phyloP scores from a whole-genome alignment of 2,888 invertebrate species.

The Scaptomyza flava region DNA sequence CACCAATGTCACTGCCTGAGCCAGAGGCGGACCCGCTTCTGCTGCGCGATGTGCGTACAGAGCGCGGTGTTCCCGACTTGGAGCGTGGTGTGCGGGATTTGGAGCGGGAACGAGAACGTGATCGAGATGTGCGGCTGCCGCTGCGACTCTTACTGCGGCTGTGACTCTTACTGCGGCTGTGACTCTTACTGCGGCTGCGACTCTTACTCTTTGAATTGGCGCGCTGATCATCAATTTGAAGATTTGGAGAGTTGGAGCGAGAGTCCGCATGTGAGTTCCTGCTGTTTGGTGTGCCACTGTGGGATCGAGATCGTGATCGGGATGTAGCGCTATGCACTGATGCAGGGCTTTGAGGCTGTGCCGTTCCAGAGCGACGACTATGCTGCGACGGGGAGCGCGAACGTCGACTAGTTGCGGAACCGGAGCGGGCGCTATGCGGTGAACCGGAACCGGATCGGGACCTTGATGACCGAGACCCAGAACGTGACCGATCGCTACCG shows the following conservation, averaged over 20 bases:
- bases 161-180: slow-evolving; percentile 41
- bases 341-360: slow-evolving; percentile 49
- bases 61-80: slow-evolving; percentile 56
- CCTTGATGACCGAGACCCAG: slow-evolving; percentile 52
- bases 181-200: slow-evolving; percentile 62
- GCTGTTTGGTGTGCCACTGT: slow-evolving; percentile 62
- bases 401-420: slow-evolving; percentile 14
- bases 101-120: slow-evolving; percentile 40
- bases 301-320: slow-evolving; percentile 68
- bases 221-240: slow-evolving; percentile 85
- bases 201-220: slow-evolving; percentile 80
- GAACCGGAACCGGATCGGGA: slow-evolving; percentile 69
- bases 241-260: slow-evolving; percentile 85
- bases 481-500: slow-evolving; percentile 81
- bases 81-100: slow-evolving; percentile 69
- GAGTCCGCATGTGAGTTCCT: slow-evolving; percentile 82
- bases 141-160: slow-evolving; percentile 41
- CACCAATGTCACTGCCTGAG: slow-evolving; percentile 82
- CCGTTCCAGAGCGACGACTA: slow-evolving; percentile 34
- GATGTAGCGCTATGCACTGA: slow-evolving; percentile 43
- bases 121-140: slow-evolving; percentile 73
- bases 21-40: slow-evolving; percentile 79
- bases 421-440: slow-evolving; percentile 33
- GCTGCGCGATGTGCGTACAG: slow-evolving; percentile 51
- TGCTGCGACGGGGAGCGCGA: slow-evolving; percentile 59